Evolutionary conservation across 37 sponge, comb jelly and placozoan genomes (phyloP), one percentile per base, ranked within the genome.

Genomic region (Halichondria panicea): DNA sequence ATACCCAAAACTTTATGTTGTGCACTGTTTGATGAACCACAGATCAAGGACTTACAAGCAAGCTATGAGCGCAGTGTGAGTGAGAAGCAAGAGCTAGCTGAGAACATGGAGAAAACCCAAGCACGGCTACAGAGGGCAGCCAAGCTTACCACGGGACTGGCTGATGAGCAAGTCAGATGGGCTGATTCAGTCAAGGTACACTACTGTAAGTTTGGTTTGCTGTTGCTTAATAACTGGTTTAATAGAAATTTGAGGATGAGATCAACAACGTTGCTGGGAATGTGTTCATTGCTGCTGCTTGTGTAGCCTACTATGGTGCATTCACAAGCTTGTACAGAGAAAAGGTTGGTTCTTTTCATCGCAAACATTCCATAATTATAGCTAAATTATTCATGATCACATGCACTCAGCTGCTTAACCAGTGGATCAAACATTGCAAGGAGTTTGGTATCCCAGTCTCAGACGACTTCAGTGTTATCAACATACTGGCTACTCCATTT

Each of bases 231-330:
- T 58, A 58, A n/a, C 25, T 25, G 58, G 24, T 9, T 4, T 62
- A 36, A 0, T 48, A 91, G 91, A 75, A 71, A 50, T 91, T 85
- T 67, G 87, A 98, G 42, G 74, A 57, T 11, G 96, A 98, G 89
- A 82, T 99, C 56, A 87, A 68, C 70, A 99, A 99, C 91, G 96
- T 99, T n/a, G 90, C 88, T 28, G 99, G 99, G 1, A 81, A 96
- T 84, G 99, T 99, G 76, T 96, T 99, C 62, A 78, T 99, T 13
- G 96, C 99, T 18, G 94, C 97, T 63, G 99, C 96, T 13, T 91
- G 96, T 78, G 99, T 99, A 38, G 96, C 99, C 8, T 99, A 99
- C 63, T 92, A 81, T 89, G 99, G 99, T 33, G 94, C 99, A 37
- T 99, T 99, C 88, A 96, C 96, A 15, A 76, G 88, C 44, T 78